Evolutionary conservation across 2,113 vertebrate species (phyloP).

Genomic region (Brachionichthys hirsutus): DNA sequence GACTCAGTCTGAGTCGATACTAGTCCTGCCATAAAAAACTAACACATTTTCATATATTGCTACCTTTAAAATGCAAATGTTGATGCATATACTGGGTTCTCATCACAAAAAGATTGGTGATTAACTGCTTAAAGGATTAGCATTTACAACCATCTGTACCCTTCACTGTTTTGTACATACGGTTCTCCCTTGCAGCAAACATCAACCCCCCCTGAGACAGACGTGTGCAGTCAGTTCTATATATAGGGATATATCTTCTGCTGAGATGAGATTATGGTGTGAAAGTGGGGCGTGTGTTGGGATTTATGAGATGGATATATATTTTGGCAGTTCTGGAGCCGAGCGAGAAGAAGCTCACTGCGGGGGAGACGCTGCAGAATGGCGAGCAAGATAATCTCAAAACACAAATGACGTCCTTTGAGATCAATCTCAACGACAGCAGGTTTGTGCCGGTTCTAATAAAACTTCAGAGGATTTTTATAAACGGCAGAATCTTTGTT

Average conservation of each 20-base stretch:
- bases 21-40: too few relatives aligned
- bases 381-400: conserved; percentile 56
- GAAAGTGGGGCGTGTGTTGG: conserved; percentile 4
- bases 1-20: too few relatives aligned
- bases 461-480: neutral
- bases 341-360: conserved; percentile 61
- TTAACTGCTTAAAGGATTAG: too few relatives aligned
- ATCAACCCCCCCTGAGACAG: neutral
- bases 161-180: too few relatives aligned
- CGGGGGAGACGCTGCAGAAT: conserved; percentile 53
- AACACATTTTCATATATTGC: too few relatives aligned
- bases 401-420: conserved; percentile 83
- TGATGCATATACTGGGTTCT: too few relatives aligned
- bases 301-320: conserved; percentile 32
- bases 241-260: conserved; percentile 1
- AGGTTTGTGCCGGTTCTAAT: conserved; percentile 73
- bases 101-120: too few relatives aligned
- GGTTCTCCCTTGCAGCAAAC: too few relatives aligned
- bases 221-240: neutral
- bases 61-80: too few relatives aligned
- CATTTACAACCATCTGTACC: too few relatives aligned
- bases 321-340: conserved; percentile 77
- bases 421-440: conserved; percentile 90
- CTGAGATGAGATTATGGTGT: conserved; percentile 6
- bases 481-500: conserved; percentile 5